Percentiles rank a stretch among this genome's conserved stretches.
These are phyloP conservation scores for Nasalis larvatus DNA, from an alignment of 2,113 vertebrate species.

Conservation along the genomic window DNA sequence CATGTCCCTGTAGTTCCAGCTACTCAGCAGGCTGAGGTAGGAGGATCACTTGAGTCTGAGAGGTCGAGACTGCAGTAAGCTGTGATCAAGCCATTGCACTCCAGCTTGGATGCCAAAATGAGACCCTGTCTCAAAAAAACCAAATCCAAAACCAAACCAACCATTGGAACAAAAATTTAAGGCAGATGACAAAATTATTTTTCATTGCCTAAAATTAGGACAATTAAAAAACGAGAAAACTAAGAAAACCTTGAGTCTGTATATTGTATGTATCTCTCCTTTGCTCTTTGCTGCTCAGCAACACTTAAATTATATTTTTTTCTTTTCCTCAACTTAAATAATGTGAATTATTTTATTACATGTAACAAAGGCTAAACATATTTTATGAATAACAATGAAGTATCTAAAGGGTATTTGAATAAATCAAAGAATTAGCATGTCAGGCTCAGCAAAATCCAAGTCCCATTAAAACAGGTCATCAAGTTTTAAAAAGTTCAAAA, in stretches of 20 bases:
- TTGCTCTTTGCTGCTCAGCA: neutral
- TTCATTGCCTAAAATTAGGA: constrained; percentile 28
- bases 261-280: neutral
- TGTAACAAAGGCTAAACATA: constrained; percentile 23
- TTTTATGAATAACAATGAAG: neutral
- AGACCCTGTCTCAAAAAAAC: no score
- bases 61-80: no score
- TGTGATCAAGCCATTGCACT: no score
- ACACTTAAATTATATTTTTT: neutral
- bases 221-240: neutral
- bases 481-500: constrained; percentile 1
- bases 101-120: no score
- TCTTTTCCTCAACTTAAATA: constrained; percentile 9
- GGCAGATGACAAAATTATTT: neutral
- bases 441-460: neutral
- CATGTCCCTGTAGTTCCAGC: no score
- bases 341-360: neutral
- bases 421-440: neutral
- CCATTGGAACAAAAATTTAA: neutral
- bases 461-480: neutral
- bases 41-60: no score
- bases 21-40: no score
- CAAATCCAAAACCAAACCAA: no score
- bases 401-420: neutral
- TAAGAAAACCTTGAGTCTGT: neutral